These are phyloP conservation scores for Pharmacophagus antenor DNA, from an alignment of 2,888 invertebrate species.

Conservation along the genomic window DNA sequence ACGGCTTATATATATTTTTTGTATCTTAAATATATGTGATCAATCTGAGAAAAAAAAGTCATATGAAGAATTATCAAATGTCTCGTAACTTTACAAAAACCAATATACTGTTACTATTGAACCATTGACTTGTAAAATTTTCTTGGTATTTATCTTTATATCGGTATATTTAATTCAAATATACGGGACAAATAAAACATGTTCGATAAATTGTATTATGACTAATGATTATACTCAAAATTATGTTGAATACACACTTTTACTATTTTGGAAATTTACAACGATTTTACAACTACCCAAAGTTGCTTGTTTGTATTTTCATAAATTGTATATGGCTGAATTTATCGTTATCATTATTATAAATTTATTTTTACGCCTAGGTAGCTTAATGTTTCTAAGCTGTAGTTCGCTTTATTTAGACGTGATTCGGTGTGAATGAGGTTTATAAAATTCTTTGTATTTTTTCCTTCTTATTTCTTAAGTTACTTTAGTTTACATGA, in stretches of 20 bases:
- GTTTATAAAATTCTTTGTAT: slow-evolving; percentile 50
- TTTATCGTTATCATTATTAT: background rate
- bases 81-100: too few relatives aligned
- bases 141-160: too few relatives aligned
- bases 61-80: too few relatives aligned
- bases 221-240: background rate
- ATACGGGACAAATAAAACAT: too few relatives aligned
- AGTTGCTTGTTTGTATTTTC: background rate
- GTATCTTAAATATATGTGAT: background rate
- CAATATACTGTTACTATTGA: too few relatives aligned
- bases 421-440: slow-evolving; percentile 51
- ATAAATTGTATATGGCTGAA: background rate
- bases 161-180: too few relatives aligned
- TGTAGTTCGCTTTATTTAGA: slow-evolving; percentile 6
- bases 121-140: too few relatives aligned
- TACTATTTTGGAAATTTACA: background rate
- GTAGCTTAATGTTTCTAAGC: background rate
- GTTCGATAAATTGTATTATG: too few relatives aligned
- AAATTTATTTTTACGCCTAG: slow-evolving; percentile 1
- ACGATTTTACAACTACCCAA: background rate
- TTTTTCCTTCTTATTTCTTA: slow-evolving; percentile 35
- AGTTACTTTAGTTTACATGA: slow-evolving; percentile 29
- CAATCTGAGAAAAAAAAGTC: background rate
- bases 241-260: background rate
- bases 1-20: slow-evolving; percentile 17